Base-by-base conservation (phyloP, 2,888 invertebrate genomes). In the Acanthosepion esculentum region DNA sequence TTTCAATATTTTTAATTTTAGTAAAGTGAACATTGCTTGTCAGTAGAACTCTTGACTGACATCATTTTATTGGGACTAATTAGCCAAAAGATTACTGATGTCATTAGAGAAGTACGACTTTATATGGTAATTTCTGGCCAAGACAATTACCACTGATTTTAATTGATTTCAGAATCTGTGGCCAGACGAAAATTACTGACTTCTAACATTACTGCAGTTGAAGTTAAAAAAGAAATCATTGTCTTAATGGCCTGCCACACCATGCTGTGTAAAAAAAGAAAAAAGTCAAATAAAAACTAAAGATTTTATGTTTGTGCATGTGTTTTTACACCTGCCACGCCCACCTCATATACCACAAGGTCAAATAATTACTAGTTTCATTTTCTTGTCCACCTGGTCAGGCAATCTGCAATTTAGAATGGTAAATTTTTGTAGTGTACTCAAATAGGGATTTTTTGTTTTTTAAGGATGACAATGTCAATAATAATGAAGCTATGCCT, bases 151-250 rank as follows among this genome's bases (percentile, higher is more conserved):
- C 8, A 78, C 12, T 29, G 78, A 78, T 29, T 78, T 78, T 78
- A n/a, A 29, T 78, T 29, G n/a, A 78, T 78, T 78, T n/a, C 6
- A 78, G 12, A 29, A 78, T 78, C 18, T 78, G 78, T 29, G 78
- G 78, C 78, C 78, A 78, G 78, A 78, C 78, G n/a, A n/a, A 78
- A 78, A 78, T 78, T 78, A 78, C 78, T n/a, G 78, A n/a, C 29
- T 78, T n/a, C 29, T 78, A 78, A 29, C 6, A 78, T 78, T n/a
- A 78, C 29, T 78, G 29, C 78, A 78, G n/a, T 78, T n/a, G n/a
- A 78, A 78, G 8, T 29, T 78, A 78, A 78, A 78, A n/a, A 15
- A 10, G 78, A n/a, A 78, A 78, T 78, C 12, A 29, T 12, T 78
- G 78, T 8, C 29, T n/a, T 78, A 78, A 78, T 78, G n/a, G 78